Base-by-base conservation (phyloP, 1,140 invertebrate species). In the Laupala kohalensis region DNA sequence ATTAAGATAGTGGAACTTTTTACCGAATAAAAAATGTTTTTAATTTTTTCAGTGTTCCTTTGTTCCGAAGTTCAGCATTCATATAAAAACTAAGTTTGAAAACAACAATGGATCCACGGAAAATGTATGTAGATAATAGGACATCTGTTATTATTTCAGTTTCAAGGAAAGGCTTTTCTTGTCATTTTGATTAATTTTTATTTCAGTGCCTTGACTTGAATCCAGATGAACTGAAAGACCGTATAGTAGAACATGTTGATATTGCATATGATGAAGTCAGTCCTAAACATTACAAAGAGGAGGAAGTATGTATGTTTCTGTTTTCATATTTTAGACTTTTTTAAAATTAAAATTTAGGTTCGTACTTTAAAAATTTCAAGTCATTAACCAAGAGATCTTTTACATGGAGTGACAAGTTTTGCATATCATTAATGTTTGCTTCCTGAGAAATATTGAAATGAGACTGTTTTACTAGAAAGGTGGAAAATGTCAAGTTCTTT, bases 31-130 rank as follows among this genome's bases (percentile, higher is more conserved):
- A 70, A 73, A 26, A 24, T 26, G 77, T 75, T 70, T 75, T 70
- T 71, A 74, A 73, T 74, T 75, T 77, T 75, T 78, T 76, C 82
- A 95, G 93, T 97, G 94, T 84, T 96, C 94, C 0, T 95, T 96
- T 77, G 85, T 96, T 75, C 94, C 94, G 75, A 93, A 92, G 77
- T 93, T 96, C 76, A 86, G 87, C 76, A 92, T 96, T 75, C 87
- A 89, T 67, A 96, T 97, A 74, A 89, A 93, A 82, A 96, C 94
- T 25, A 87, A 88, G 77, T 97, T 94, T 83, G 93, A 96, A 82
- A 87, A 96, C 79, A 94, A 96, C 78, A 91, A 89, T 85, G 94
- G 94, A 62, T 87, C 84, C 25, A 90, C 87, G 72, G 92, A 95
- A 78, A 97, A 96, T 87, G 93, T 95, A 86, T 89, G 86, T 71